Conservation (phyloP, 2,888 invertebrate genomes). For the Quadroppia sp. region DNA sequence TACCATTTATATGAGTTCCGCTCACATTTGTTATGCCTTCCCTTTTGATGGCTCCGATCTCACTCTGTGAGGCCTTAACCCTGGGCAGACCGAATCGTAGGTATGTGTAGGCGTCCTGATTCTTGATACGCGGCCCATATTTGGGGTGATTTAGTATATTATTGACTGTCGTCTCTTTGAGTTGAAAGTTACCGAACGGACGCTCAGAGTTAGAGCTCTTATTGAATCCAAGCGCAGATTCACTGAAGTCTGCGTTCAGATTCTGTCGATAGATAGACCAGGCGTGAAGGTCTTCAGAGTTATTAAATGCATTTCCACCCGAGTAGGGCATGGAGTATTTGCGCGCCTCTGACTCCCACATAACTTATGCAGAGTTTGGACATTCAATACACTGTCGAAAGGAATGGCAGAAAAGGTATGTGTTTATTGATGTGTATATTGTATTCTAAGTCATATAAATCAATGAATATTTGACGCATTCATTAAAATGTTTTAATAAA, state of each 20-base stretch:
- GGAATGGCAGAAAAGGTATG: no score
- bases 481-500: no score
- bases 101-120: slow-evolving; percentile 79
- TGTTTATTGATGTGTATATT: no score
- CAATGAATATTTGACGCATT: no score
- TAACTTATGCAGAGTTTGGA: slow-evolving; percentile 29
- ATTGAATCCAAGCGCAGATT: slow-evolving; percentile 71
- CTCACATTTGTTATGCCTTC: slow-evolving; percentile 9
- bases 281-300: slow-evolving; percentile 77
- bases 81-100: slow-evolving; percentile 87
- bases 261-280: slow-evolving; percentile 90
- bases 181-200: slow-evolving; percentile 74
- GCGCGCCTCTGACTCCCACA: slow-evolving; percentile 41
- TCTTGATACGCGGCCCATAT: slow-evolving; percentile 69
- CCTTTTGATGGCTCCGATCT: slow-evolving; percentile 20
- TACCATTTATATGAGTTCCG: slow-evolving; percentile 8
- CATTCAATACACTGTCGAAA: slow-evolving; percentile 6
- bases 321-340: slow-evolving; percentile 39
- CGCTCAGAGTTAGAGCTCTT: slow-evolving; percentile 37
- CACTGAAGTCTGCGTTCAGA: slow-evolving; percentile 89
- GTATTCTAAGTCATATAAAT: no score
- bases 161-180: slow-evolving; percentile 86
- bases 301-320: slow-evolving; percentile 42
- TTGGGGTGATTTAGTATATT: slow-evolving; percentile 82
- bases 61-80: slow-evolving; percentile 37